phyloP scores from a whole-genome alignment of 2,797 vertebrate genomes.

The Acanthurus lineatus region DNA sequence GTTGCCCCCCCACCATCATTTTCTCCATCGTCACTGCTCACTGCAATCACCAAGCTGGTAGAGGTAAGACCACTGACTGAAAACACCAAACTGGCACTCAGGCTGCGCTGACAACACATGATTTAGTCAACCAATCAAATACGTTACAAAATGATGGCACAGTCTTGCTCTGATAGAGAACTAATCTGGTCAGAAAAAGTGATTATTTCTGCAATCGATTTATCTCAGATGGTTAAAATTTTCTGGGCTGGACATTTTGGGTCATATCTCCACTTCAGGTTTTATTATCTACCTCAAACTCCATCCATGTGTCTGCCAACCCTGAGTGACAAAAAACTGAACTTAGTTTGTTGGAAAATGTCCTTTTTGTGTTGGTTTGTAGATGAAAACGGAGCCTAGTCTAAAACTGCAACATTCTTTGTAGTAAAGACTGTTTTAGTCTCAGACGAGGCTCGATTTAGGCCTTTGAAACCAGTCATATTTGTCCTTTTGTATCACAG shows the following conservation, averaged over 20 bases:
- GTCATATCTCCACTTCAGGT: neutral
- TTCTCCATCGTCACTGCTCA: conserved; percentile 83
- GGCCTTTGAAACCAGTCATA: conserved; percentile 8
- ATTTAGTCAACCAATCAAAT: conserved; percentile 17
- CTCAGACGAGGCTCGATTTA: conserved; percentile 24
- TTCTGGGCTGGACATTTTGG: neutral
- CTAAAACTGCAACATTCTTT: neutral
- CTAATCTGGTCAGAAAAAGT: conserved; percentile 7
- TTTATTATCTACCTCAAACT: neutral
- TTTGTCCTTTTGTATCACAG: conserved; percentile 13
- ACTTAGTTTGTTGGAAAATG: neutral
- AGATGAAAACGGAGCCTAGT: conserved; percentile 13
- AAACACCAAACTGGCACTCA: conserved; percentile 49
- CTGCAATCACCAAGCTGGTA: conserved; percentile 86
- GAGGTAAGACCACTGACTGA: conserved; percentile 85
- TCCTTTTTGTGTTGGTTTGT: conserved; percentile 23
- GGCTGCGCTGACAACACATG: conserved; percentile 13
- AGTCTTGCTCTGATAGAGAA: neutral
- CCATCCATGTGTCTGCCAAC: conserved; percentile 39
- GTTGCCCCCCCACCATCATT: conserved; percentile 75
- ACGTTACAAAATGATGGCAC: neutral
- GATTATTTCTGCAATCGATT: neutral
- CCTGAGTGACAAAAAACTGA: conserved; percentile 48
- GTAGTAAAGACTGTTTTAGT: neutral
- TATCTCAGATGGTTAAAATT: neutral